Base-by-base conservation (phyloP, 2,113 vertebrate species). In the Telmatochromis brachygnathus region DNA sequence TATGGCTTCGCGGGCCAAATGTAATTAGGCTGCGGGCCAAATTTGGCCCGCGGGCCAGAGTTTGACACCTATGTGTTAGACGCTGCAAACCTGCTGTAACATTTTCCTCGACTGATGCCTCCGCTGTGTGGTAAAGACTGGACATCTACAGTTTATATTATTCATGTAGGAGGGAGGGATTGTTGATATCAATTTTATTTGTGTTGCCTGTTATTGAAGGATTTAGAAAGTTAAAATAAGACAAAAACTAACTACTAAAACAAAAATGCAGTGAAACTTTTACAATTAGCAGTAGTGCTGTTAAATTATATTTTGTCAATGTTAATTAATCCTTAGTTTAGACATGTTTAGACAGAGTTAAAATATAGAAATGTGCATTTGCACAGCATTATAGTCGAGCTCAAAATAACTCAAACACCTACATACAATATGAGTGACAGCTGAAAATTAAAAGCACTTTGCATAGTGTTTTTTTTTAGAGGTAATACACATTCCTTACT, bases 31-130 rank as follows among this genome's bases (percentile, higher is more conserved):
- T n/a, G n/a, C n/a, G n/a, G n/a, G n/a, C n/a, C n/a, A n/a, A n/a
- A n/a, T n/a, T n/a, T n/a, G n/a, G n/a, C n/a, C n/a, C n/a, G n/a
- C n/a, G n/a, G n/a, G n/a, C n/a, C n/a, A n/a, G n/a, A n/a, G n/a
- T n/a, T n/a, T n/a, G n/a, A n/a, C n/a, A n/a, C n/a, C n/a, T n/a
- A n/a, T 58, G 55, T 23, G 51, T 45, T 82, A 14, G 28, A 79
- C 1, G 54, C 79, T 26, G 42, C 51, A 49, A 68, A 75, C 28
- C 86, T 70, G 6, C 2, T 19, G 28, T 35, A 80, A 80, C 73
- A 84, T 54, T 53, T 17, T 8, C 53, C 60, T 80, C 9, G 3
- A 42, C 55, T 86, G 35, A 35, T 60, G 35, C 23, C 45, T 80
- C 23, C 1, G 2, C 54, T 30, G 23, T 1, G 4, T 30, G 26